phyloP scores from a whole-genome alignment of 2,888 invertebrate species.

The Microplitis manilae region DNA sequence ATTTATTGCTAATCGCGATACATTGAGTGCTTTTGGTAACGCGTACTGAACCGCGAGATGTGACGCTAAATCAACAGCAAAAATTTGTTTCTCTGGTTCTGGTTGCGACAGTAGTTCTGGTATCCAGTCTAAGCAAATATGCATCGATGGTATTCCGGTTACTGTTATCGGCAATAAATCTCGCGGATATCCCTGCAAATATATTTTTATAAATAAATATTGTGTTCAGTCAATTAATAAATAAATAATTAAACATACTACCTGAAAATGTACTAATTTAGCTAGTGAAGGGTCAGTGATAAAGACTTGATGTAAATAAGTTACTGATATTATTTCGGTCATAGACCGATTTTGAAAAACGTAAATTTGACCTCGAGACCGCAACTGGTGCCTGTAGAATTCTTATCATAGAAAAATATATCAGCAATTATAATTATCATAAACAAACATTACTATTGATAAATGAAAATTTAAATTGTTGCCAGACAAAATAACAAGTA shows the following conservation, averaged over 20 bases:
- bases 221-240: not conserved
- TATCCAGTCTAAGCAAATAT: conserved; percentile 96
- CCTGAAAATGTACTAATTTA: conserved; percentile 96
- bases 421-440: not conserved
- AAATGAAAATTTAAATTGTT: not conserved
- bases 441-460: not conserved
- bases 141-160: conserved; percentile 97
- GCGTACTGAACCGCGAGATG: conserved; percentile 95
- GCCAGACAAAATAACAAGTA: not conserved
- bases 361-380: not conserved
- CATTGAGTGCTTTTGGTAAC: conserved; percentile 91
- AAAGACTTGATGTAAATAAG: conserved; percentile 96
- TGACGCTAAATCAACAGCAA: conserved; percentile 93
- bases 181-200: conserved; percentile 86
- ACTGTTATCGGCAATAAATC: conserved; percentile 93
- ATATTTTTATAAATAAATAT: not conserved
- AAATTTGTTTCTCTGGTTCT: conserved; percentile 93
- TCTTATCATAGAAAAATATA: not conserved
- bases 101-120: conserved; percentile 95
- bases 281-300: conserved; percentile 95
- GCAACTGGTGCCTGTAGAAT: not conserved
- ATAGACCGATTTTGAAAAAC: not conserved
- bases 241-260: conserved; percentile 56
- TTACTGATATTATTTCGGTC: not conserved
- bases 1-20: conserved; percentile 91